Conservation (phyloP, 2,113 vertebrate species). For the Oplegnathus fasciatus region DNA sequence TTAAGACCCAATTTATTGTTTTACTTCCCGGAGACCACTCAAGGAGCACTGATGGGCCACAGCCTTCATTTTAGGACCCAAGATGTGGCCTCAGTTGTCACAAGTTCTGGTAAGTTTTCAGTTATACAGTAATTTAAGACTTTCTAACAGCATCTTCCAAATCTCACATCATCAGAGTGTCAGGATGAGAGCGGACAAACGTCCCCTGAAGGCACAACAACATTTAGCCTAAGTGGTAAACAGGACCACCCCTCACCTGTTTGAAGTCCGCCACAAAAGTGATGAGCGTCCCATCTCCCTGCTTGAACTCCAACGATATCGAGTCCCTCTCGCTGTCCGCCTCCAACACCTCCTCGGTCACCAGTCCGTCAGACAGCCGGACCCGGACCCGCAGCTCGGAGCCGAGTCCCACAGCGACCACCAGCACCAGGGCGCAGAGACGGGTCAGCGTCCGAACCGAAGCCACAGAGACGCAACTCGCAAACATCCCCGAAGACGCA, state of each 20-base stretch:
- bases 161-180: background rate
- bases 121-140: background rate
- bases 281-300: slow-evolving; percentile 92
- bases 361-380: slow-evolving; percentile 90
- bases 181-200: too few relatives aligned
- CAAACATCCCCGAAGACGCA: slow-evolving; percentile 80
- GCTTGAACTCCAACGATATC: slow-evolving; percentile 92
- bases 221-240: background rate
- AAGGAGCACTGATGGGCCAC: background rate
- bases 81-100: background rate
- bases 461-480: slow-evolving; percentile 69
- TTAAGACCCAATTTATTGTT: background rate
- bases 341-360: slow-evolving; percentile 93
- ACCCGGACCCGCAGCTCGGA: slow-evolving; percentile 93
- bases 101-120: background rate
- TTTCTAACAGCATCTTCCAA: background rate
- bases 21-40: background rate
- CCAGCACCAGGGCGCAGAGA: slow-evolving; percentile 72
- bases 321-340: slow-evolving; percentile 92
- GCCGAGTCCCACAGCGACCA: slow-evolving; percentile 64
- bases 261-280: slow-evolving; percentile 94
- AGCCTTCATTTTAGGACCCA: background rate
- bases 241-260: slow-evolving; percentile 86
- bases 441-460: slow-evolving; percentile 67
- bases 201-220: background rate